Base-by-base conservation (phyloP, 2,113 vertebrate species). In the Corvus cornix region DNA sequence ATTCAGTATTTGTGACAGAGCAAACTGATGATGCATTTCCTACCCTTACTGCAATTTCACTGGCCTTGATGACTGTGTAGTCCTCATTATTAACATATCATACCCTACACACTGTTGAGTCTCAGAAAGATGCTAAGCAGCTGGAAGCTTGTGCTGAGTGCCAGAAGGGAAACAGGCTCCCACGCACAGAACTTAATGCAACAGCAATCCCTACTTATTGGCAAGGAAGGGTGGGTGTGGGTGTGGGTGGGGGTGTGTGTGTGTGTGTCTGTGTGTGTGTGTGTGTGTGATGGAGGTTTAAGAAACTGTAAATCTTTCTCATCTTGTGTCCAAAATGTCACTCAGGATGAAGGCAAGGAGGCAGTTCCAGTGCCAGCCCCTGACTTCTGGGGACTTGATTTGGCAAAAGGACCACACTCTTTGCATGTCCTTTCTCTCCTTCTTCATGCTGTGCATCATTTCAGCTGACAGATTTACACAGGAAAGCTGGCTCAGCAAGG, bases 381-480 rank as follows among this genome's bases (percentile, higher is more conserved):
- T 93, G 93, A 95, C 85, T 96, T 97, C 88, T 52, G 70, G 95
- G 73, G 94, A 84, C 93, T 68, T 72, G 83, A 74, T 70, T 70
- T 88, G 93, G 94, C 23, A 74, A 91, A 69, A 81, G 88, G 97
- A 96, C 97, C 98, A 97, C 98, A 97, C 97, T 97, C 97, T 97
- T 97, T 81, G 96, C 95, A 95, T 70, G 94, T 97, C 97, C 96
- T 96, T 97, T 96, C 96, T 97, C 86, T 94, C 83, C 93, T 95
- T 93, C 96, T 97, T 98, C 98, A 97, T 39, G 90, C 98, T 98
- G 97, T 96, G 98, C 98, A 97, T 98, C 98, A 98, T 96, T 98
- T 96, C 97, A 97, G 95, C 97, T 98, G 98, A 98, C 98, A 98
- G 98, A 96, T 98, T 95, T 94, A 97, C 97, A 95, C 97, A 95